Conservation (phyloP, 2,113 vertebrate species). For the Artemisiospiza belli region DNA sequence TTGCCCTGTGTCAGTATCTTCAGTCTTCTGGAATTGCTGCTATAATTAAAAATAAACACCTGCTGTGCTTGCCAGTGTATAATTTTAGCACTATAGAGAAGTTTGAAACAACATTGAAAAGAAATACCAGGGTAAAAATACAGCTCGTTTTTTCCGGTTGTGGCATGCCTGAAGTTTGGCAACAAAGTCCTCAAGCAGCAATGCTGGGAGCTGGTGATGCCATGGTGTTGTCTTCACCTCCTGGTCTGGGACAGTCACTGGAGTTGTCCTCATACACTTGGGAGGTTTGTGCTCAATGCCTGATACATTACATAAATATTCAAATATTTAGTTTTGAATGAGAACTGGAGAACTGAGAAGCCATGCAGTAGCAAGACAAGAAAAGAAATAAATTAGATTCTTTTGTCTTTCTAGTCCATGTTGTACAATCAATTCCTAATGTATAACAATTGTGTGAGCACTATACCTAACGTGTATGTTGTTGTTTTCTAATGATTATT, state of each 20-base stretch:
- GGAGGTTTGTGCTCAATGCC: background rate
- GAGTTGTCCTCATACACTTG: background rate
- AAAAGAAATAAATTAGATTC: background rate
- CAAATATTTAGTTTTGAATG: background rate
- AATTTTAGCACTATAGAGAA: background rate
- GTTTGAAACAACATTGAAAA: background rate
- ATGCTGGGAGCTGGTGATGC: background rate
- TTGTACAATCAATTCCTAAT: background rate
- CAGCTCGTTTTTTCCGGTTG: background rate
- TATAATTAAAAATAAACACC: background rate
- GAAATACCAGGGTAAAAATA: background rate
- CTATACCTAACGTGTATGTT: background rate
- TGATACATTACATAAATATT: background rate
- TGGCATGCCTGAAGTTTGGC: background rate
- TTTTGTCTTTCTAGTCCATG: background rate
- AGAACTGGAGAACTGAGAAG: background rate
- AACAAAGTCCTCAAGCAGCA: background rate
- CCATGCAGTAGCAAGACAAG: background rate
- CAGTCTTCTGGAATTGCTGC: background rate
- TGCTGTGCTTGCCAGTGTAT: background rate
- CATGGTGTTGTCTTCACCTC: background rate
- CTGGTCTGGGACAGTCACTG: background rate
- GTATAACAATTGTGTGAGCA: background rate
- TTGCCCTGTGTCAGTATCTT: background rate
- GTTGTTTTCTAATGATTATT: background rate